phyloP scores from a whole-genome alignment of 2,797 vertebrate species.

The Sebastes dallii region DNA sequence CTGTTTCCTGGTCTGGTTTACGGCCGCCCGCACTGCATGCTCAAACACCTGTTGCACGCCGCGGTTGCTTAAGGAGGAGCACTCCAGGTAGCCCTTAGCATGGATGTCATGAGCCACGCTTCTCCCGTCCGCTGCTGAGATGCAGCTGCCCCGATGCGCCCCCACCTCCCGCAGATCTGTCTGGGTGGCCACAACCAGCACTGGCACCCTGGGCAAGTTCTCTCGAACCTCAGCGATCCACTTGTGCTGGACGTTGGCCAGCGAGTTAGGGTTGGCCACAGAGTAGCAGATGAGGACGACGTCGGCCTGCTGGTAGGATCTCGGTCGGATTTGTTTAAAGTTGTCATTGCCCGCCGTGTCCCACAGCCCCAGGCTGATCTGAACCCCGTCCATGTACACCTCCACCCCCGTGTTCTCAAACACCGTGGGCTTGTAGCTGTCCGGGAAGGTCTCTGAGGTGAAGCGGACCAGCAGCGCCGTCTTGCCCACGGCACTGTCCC shows the following conservation, averaged over 20 bases:
- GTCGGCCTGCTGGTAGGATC: conserved; percentile 96
- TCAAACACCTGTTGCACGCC: conserved; percentile 97
- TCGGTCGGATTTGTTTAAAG: conserved; percentile 90
- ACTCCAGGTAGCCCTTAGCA: conserved; percentile 96
- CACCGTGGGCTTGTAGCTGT: conserved; percentile 92
- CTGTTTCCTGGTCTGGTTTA: conserved; percentile 86
- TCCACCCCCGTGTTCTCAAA: conserved; percentile 97
- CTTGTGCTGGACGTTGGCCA: conserved; percentile 87
- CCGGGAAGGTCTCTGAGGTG: conserved; percentile 95
- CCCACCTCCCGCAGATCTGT: conserved; percentile 91
- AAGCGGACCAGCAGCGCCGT: conserved; percentile 95
- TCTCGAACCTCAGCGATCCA: conserved; percentile 92
- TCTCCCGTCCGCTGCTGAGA: conserved; percentile 85
- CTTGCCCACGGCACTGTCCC: conserved; percentile 94
- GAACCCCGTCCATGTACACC: conserved; percentile 94
- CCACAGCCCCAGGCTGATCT: conserved; percentile 96
- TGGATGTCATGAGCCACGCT: conserved; percentile 88
- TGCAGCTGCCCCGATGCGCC: conserved; percentile 83
- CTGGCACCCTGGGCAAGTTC: conserved; percentile 88
- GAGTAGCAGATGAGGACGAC: conserved; percentile 95
- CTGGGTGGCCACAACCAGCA: conserved; percentile 95
- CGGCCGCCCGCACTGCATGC: conserved; percentile 89
- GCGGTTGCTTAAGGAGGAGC: conserved; percentile 92
- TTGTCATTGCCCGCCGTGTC: conserved; percentile 94
- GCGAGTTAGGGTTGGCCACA: conserved; percentile 91